These are phyloP conservation scores for Penelope pileata DNA, from an alignment of 2,113 vertebrate genomes.

Conservation along the genomic window DNA sequence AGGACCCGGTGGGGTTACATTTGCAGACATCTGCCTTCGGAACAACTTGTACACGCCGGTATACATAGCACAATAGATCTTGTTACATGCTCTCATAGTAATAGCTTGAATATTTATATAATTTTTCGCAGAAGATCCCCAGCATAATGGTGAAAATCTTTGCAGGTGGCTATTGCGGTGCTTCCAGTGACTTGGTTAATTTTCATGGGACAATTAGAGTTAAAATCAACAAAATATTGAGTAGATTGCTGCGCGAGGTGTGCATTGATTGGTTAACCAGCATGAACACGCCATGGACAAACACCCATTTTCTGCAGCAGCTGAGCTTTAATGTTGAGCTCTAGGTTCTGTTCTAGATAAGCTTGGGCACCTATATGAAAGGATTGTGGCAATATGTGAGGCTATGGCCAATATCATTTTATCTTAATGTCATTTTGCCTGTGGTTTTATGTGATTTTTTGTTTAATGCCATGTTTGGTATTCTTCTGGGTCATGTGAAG, in stretches of 20 bases:
- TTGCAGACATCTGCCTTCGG: not conserved
- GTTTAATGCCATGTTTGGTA: slow-evolving; percentile 37
- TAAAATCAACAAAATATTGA: not conserved
- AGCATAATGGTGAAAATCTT: not conserved
- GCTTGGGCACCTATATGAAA: not conserved
- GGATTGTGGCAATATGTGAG: not conserved
- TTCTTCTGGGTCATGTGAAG: slow-evolving; percentile 68
- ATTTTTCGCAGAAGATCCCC: not conserved
- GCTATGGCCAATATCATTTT: not conserved
- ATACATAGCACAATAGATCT: not conserved
- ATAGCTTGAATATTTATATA: not conserved
- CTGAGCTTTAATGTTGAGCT: not conserved
- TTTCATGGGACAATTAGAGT: not conserved
- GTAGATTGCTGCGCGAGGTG: not conserved
- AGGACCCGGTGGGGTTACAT: not conserved
- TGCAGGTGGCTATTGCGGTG: not conserved
- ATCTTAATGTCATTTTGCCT: slow-evolving; percentile 8
- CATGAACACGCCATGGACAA: not conserved
- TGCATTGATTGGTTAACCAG: not conserved
- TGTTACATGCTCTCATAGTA: not conserved
- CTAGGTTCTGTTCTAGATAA: not conserved
- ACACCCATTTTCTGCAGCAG: not conserved
- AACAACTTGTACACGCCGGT: not conserved
- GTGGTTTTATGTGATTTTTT: slow-evolving; percentile 30
- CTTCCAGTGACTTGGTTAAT: not conserved